Conservation (phyloP, 2,113 vertebrate species). For the Tapirus terrestris region DNA sequence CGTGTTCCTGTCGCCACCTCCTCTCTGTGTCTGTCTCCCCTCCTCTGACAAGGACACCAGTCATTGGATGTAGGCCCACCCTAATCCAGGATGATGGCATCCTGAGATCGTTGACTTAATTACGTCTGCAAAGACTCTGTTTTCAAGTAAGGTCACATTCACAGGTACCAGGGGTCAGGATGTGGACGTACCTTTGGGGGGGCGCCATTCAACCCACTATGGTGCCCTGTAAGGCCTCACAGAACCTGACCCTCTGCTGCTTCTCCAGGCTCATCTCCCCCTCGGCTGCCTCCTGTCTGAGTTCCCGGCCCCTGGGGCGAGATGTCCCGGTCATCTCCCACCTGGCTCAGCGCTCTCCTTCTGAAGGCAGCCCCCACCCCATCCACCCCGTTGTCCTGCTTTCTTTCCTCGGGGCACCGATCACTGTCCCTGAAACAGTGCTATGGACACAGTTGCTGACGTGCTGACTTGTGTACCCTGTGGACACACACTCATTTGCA, state of each 20-base stretch:
- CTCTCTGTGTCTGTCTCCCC: neutral
- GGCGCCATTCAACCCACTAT: accelerated
- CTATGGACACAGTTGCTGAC: no score
- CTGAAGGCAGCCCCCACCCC: neutral
- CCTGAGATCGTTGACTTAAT: neutral
- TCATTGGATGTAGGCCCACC: neutral
- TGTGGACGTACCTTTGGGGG: accelerated
- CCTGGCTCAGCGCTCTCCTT: neutral
- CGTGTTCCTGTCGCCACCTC: neutral
- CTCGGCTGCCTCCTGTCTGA: accelerated
- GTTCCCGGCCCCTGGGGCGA: accelerated
- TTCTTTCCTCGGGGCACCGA: accelerated
- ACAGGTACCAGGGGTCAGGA: accelerated
- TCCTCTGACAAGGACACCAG: neutral
- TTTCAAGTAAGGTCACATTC: neutral
- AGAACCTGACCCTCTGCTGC: neutral
- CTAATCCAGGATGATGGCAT: neutral
- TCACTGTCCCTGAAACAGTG: neutral
- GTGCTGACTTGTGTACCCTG: no score
- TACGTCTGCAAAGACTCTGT: neutral
- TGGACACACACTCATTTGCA: accelerated
- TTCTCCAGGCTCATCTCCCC: no score
- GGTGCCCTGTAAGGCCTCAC: no score
- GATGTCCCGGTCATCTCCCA: accelerated
- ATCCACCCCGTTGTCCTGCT: accelerated